Base-by-base conservation (phyloP, 2,113 vertebrate genomes). In the Mesembrinibis cayennensis region DNA sequence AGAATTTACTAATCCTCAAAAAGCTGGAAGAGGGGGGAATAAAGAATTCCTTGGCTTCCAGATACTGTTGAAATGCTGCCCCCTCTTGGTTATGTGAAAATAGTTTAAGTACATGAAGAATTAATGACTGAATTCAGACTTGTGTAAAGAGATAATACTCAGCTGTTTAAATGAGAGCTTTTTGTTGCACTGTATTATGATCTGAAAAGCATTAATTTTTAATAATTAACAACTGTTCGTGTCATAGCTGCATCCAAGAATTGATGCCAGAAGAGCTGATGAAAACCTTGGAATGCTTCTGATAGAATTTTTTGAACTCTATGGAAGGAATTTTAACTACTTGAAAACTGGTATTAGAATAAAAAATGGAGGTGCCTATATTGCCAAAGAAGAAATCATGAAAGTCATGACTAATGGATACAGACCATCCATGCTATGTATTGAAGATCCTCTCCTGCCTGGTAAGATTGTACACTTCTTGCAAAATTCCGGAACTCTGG, bases 271-370 rank as follows among this genome's bases (percentile, higher is more conserved):
- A 97, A 99, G 98, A 97, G 98, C 98, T 62, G 99, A 99, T 96
- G 98, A 99, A 97, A 99, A 99, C 98, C 98, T 99, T 71, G 99
- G 99, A 29, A 99, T 99, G 96, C 99, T 99, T 97, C 98, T 99
- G 34, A 99, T 99, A 84, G 99, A 99, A 95, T 99, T 99, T 98
- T 99, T 99, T 92, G 99, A 99, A 98, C 98, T 99, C 52, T 99
- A 99, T 50, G 99, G 99, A 67, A 99, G 99, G 82, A 98, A 99
- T 98, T 99, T 99, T 98, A 99, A 99, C 98, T 99, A 99, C 98
- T 98, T 99, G 98, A 99, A 99, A 97, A 99, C 99, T 6, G 99
- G 99, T 89, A 99, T 99, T 98, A 98, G 99, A 97, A 99, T 99
- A 97, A 99, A 99, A 98, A 99, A 99, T 61, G 99, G 99, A 67